Conservation (phyloP, 2,113 vertebrate genomes). For the Rhinoderma darwinii region DNA sequence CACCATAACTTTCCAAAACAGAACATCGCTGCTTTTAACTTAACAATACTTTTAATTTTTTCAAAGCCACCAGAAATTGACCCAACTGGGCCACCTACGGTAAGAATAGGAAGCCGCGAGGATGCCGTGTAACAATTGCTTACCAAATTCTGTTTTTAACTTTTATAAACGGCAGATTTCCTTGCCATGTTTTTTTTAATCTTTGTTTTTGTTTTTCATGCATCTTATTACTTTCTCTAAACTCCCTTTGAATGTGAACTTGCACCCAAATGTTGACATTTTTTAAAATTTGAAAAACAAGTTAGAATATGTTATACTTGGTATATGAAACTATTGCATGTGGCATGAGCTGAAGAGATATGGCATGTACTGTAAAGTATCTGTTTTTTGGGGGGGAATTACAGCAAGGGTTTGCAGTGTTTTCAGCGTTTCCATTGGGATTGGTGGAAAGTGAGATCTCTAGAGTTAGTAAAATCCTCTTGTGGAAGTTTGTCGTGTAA, state of each 20-base stretch:
- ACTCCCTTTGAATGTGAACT: conserved; percentile 4
- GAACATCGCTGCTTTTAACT: neutral
- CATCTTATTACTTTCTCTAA: conserved; percentile 26
- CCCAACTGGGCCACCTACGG: conserved; percentile 52
- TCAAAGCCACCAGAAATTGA: conserved; percentile 57
- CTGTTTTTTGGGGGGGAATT: neutral
- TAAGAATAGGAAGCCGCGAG: conserved; percentile 37
- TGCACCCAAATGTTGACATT: neutral
- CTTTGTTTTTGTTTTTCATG: neutral
- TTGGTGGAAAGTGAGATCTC: conserved; percentile 17
- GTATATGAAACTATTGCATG: conserved; percentile 7
- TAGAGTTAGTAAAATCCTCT: too few species aligned
- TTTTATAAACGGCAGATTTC: conserved; percentile 7
- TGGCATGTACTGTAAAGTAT: neutral
- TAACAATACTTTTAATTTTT: conserved; percentile 48
- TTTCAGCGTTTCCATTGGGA: conserved; percentile 30
- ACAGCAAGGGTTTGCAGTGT: conserved; percentile 11
- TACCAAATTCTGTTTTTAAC: neutral
- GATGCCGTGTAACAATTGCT: neutral
- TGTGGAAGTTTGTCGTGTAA: neutral
- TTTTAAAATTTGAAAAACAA: neutral
- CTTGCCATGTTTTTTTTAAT: conserved; percentile 10
- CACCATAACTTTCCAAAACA: neutral
- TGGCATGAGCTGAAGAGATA: neutral
- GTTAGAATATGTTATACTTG: neutral